phyloP scores from a whole-genome alignment of 2,888 invertebrate genomes.

The Aporophyla nigra region DNA sequence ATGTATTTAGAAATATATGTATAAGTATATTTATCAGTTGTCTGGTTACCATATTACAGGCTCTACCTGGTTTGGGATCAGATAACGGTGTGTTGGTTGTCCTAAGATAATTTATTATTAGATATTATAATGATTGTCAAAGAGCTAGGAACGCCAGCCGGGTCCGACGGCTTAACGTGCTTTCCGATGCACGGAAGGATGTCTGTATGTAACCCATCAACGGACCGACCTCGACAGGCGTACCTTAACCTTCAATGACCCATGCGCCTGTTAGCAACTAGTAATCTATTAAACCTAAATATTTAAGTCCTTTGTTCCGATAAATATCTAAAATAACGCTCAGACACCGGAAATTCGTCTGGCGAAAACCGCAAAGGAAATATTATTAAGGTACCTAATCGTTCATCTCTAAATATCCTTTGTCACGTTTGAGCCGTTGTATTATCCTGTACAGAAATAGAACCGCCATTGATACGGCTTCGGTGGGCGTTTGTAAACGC shows the following conservation, averaged over 20 bases:
- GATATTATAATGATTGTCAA: not conserved
- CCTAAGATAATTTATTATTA: too few relatives aligned
- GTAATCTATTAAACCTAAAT: not conserved
- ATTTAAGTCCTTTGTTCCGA: conserved; percentile 7
- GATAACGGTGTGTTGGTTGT: too few relatives aligned
- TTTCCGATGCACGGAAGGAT: not conserved
- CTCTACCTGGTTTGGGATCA: too few relatives aligned
- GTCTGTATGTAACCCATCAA: not conserved
- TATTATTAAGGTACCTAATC: conserved; percentile 38
- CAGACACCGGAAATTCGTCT: conserved; percentile 52
- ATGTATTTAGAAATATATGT: too few relatives aligned
- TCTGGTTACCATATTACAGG: too few relatives aligned
- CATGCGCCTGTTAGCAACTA: not conserved
- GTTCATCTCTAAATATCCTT: conserved; percentile 55
- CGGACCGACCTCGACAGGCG: not conserved
- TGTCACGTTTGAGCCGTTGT: conserved; percentile 32
- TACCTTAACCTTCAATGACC: not conserved
- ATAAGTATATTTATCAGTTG: too few relatives aligned
- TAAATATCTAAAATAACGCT: conserved; percentile 18
- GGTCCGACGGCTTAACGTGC: not conserved
- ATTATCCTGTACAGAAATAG: conserved; percentile 60
- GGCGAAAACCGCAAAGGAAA: conserved; percentile 29
- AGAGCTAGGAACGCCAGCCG: not conserved
- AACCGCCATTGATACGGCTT: conserved; percentile 42
- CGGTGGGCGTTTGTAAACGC: conserved; percentile 36